Base-by-base conservation (phyloP, 2,113 vertebrate species). In the Halichoeres trimaculatus region DNA sequence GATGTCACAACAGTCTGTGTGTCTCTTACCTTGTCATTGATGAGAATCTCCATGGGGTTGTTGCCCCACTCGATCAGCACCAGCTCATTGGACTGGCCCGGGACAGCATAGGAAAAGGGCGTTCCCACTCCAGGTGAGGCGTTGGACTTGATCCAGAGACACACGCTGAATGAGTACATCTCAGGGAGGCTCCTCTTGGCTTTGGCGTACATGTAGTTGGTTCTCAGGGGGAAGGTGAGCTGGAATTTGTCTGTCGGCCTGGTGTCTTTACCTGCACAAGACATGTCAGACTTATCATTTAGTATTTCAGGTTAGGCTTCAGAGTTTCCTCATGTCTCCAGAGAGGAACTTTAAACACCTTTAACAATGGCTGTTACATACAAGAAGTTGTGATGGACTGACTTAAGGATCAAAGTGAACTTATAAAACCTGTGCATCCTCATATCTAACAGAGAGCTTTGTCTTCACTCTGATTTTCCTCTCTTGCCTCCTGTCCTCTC, bases 201-300 rank as follows among this genome's bases (percentile, higher is more conserved):
- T 93, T 98, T 98, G 83, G 96, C 97, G 2, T 98, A 99, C 97
- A 99, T 99, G 93, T 99, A 99, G 94, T 99, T 99, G 85, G 98
- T 99, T 75, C 98, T 93, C 84, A 99, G 90, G 0, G 96, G 95
- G 79, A 99, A 98, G 0, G 96, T 98, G 83, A 99, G 95, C 93
- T 99, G 98, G 88, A 98, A 99, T 80, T 95, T 95, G 76, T 98
- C 97, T 12, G 93, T 85, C 0, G 96, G 96, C 12, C 96, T 93
- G 88, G 77, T 96, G 78, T 97, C 96, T 88, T 96, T 98, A 52
- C 88, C 89, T 93, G 81, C 10, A 35, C 59, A 41, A 8, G 23
- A 67, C 4, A 66, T 10, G 30, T 50, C 34, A 52, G 14, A 11
- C 26, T 8, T 45, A 2, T 1, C 41, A n/a, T 30, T 4, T 6